Evolutionary conservation across 2,113 vertebrate species (phyloP).

Genomic region (Pavo muticus): DNA sequence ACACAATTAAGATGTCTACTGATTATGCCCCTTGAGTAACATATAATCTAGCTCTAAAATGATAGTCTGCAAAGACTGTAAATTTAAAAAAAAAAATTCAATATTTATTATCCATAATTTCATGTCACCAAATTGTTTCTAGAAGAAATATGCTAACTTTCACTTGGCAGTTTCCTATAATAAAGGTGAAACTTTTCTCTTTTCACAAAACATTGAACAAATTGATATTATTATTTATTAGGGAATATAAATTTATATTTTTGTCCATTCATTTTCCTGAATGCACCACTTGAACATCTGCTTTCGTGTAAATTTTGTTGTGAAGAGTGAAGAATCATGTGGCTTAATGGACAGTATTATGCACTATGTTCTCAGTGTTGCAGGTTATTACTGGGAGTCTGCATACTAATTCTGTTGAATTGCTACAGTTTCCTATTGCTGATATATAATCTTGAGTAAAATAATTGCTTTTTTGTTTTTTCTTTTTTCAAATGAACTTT

Average conservation of each 20-base stretch:
- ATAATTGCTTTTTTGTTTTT: not conserved
- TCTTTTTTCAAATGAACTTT: not conserved
- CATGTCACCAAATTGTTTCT: not conserved
- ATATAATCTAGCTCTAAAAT: not conserved
- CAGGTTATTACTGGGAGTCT: not conserved
- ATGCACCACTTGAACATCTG: not conserved
- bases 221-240: not conserved
- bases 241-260: not conserved
- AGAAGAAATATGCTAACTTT: not conserved
- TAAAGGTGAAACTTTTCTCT: not conserved
- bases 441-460: not conserved
- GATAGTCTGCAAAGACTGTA: not conserved
- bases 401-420: not conserved
- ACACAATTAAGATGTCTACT: not conserved
- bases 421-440: not conserved
- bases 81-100: not conserved
- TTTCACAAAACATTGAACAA: not conserved
- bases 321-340: not conserved
- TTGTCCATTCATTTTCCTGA: not conserved
- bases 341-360: not conserved
- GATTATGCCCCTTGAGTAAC: constrained; percentile 1
- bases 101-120: not conserved
- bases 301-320: not conserved
- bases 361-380: not conserved
- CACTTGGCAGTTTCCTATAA: not conserved